Percentiles rank a stretch among this genome's conserved stretches.
phyloP scores from a whole-genome alignment of 2,797 vertebrate genomes.

The Hafferia zeledoni region DNA sequence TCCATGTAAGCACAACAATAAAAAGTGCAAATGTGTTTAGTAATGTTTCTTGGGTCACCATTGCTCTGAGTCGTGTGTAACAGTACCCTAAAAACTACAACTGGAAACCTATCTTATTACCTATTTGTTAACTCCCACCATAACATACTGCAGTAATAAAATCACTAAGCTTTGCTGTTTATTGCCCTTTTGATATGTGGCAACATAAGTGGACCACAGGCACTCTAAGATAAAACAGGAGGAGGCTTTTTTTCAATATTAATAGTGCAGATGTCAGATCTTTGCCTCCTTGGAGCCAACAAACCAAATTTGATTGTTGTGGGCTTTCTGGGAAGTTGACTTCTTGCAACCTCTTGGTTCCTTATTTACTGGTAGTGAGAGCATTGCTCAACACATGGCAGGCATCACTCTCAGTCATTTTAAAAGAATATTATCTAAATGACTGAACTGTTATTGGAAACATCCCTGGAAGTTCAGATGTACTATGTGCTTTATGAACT shows the following conservation, averaged over 20 bases:
- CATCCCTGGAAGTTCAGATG: constrained; percentile 53
- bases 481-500: constrained; percentile 19
- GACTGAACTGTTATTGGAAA: constrained; percentile 57
- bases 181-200: constrained; percentile 58
- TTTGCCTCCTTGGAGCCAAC: constrained; percentile 23
- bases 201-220: constrained; percentile 57
- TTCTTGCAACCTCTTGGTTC: not conserved
- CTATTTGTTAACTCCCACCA: constrained; percentile 56
- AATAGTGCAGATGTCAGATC: constrained; percentile 38
- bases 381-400: constrained; percentile 54
- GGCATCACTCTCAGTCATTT: constrained; percentile 22
- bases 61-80: constrained; percentile 31
- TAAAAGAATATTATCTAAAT: constrained; percentile 43
- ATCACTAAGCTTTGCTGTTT: constrained; percentile 62
- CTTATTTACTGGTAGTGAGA: constrained; percentile 12
- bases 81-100: constrained; percentile 52
- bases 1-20: constrained; percentile 56
- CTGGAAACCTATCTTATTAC: constrained; percentile 54
- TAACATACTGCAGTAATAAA: constrained; percentile 53
- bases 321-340: constrained; percentile 38
- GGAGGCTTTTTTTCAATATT: constrained; percentile 33
- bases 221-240: constrained; percentile 54
- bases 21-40: constrained; percentile 66
- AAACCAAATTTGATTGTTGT: constrained; percentile 39
- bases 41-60: constrained; percentile 52